These are phyloP conservation scores for Alouatta palliata DNA, from an alignment of 2,113 vertebrate genomes.

Conservation along the genomic window DNA sequence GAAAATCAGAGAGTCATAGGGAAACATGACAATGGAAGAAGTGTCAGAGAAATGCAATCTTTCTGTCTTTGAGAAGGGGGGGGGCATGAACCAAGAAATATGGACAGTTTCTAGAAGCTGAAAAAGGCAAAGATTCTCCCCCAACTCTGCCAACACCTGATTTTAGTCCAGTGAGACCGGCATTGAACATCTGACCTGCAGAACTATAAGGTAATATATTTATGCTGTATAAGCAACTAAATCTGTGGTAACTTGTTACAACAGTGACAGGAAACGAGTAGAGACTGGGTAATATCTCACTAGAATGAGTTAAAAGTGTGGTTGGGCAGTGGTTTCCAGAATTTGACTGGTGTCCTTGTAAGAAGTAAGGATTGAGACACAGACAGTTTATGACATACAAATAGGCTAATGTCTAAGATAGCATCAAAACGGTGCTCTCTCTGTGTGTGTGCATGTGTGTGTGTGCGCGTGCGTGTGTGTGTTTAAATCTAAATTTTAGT, in stretches of 20 bases:
- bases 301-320: background rate
- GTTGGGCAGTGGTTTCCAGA: background rate
- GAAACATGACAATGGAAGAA: background rate
- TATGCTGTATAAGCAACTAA: background rate
- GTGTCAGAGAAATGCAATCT: background rate
- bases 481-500: conserved; percentile 3
- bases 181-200: background rate
- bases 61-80: background rate
- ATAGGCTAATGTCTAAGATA: conserved; percentile 14
- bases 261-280: background rate
- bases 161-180: background rate
- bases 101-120: background rate
- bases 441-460: background rate
- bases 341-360: too few species aligned
- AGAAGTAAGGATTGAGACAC: too few species aligned
- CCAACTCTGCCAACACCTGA: background rate
- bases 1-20: background rate
- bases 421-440: background rate
- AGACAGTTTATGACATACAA: background rate
- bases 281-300: background rate
- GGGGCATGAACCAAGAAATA: background rate
- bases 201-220: background rate
- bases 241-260: background rate
- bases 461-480: background rate
- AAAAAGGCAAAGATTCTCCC: background rate